phyloP scores from a whole-genome alignment of 2,113 vertebrate species.

The Pelecanoides urinatrix region DNA sequence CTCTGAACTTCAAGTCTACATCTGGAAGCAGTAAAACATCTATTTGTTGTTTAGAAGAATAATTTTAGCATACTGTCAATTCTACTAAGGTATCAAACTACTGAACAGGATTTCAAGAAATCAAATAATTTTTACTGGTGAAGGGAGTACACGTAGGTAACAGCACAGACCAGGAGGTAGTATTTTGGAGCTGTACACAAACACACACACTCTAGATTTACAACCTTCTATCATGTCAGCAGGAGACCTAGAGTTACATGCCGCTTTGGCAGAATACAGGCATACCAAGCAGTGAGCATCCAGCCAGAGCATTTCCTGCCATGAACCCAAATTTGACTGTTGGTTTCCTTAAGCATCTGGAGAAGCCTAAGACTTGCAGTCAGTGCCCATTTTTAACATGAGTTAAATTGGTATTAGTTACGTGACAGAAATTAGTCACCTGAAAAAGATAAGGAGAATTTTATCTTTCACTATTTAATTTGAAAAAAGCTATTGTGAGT shows the following conservation, averaged over 20 bases:
- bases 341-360: not conserved
- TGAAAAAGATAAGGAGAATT: not conserved
- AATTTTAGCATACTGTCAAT: not conserved
- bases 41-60: not conserved
- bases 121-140: not conserved
- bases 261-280: not conserved
- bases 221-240: not conserved
- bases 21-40: not conserved
- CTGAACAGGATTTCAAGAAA: not conserved
- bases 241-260: not conserved
- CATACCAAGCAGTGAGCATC: not conserved
- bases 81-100: not conserved
- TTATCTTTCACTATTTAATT: not conserved
- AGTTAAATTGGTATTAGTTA: not conserved
- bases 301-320: not conserved
- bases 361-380: not conserved
- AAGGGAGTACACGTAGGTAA: not conserved
- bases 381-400: not conserved
- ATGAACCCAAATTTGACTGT: not conserved
- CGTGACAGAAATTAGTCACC: not conserved
- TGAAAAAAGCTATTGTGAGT: not conserved
- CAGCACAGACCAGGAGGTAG: not conserved
- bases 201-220: not conserved
- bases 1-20: not conserved
- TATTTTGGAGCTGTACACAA: not conserved